These are phyloP conservation scores for Picus viridis DNA, from an alignment of 2,797 vertebrate species.

Conservation along the genomic window DNA sequence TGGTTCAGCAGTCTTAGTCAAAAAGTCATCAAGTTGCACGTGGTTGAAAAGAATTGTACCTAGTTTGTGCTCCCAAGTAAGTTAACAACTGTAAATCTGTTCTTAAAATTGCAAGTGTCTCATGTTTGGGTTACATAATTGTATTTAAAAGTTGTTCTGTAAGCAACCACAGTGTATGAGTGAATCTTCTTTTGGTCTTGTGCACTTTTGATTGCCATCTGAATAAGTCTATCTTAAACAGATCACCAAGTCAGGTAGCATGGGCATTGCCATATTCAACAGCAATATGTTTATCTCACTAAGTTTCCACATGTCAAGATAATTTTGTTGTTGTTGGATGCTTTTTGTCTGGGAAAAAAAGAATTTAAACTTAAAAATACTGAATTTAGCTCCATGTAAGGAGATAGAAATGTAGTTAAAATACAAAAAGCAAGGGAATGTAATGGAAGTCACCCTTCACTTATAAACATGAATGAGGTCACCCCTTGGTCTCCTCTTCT, in stretches of 20 bases:
- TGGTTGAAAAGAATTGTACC: background rate
- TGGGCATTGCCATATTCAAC: constrained; percentile 12
- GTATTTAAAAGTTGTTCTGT: background rate
- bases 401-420: background rate
- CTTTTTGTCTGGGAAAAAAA: background rate
- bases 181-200: background rate
- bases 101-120: background rate
- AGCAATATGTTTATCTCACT: background rate
- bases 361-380: background rate
- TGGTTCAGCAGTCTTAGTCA: background rate
- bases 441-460: background rate
- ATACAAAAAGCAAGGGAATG: background rate
- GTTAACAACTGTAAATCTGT: background rate
- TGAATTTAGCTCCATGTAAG: background rate
- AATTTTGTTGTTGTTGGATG: background rate
- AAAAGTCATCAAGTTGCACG: background rate
- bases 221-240: background rate
- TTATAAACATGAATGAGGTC: too few relatives aligned
- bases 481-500: too few relatives aligned
- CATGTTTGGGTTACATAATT: background rate
- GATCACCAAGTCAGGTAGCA: constrained; percentile 21
- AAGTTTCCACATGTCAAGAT: constrained; percentile 1
- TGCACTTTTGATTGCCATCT: background rate
- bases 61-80: background rate
- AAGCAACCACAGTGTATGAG: background rate